Evolutionary conservation across 2,888 invertebrate genomes (phyloP), one percentile per base, ranked within the genome.

Genomic region (Masnerella sp.): DNA sequence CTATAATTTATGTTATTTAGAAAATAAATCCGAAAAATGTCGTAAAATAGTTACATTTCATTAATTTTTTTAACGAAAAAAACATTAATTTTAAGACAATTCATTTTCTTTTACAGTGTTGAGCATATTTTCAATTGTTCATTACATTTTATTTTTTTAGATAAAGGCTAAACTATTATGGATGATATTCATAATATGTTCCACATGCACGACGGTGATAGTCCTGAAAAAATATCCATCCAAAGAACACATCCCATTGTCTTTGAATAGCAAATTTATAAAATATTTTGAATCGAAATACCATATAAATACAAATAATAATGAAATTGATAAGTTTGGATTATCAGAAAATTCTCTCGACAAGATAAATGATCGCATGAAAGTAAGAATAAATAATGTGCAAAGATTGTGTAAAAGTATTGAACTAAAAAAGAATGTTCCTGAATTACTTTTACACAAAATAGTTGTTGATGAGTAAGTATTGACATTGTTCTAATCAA

Each of bases 381-480:
- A 78, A 12, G 17, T 1, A 12, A 79, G 82, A 22, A 77, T 30
- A 15, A 49, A 12, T 11, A 45, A 71, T 20, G n/a, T 82, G n/a
- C 38, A 64, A 30, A 15, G 47, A n/a, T 25, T 78, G 5, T 82
- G 82, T 47, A 12, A 62, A 52, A 64, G 14, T 2, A 36, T 30
- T 8, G 67, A 72, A 17, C 30, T 14, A 11, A 61, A 62, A 12
- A 40, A 45, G 5, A 36, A 56, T 7, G 71, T 77, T 12, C 58
- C 72, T 11, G 73, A 78, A 8, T 52, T 61, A 18, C 54, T 76
- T 0, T 12, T 81, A 9, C 77, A 77, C 0, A 83, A 82, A 20
- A 78, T 85, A 61, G 77, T 85, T 25, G 62, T 85, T 20, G 82
- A 85, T 59, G 74, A 59, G 85, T 85, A 70, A 70, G 83, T 74